These are phyloP conservation scores for Drosophila glabriapex DNA, from an alignment of 2,888 invertebrate species.

Conservation along the genomic window DNA sequence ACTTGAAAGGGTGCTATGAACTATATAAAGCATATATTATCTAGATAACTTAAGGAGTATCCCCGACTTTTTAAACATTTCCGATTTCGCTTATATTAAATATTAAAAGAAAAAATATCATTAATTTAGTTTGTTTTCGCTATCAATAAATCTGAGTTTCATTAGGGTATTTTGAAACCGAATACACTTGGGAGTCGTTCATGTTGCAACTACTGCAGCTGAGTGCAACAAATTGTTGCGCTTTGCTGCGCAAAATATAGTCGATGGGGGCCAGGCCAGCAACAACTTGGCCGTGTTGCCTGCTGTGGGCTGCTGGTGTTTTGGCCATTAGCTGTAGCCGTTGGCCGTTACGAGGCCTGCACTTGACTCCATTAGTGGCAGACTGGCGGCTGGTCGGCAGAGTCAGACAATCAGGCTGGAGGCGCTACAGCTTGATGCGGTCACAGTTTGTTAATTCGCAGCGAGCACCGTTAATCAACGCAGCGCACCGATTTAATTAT, in stretches of 20 bases:
- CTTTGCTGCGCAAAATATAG: constrained; percentile 60
- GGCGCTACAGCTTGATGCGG: constrained; percentile 62
- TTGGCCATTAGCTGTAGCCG: constrained; percentile 44
- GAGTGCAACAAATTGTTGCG: constrained; percentile 80
- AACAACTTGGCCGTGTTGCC: constrained; percentile 13
- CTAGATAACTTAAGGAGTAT: neutral
- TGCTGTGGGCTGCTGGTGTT: constrained; percentile 22
- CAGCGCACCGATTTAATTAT: constrained; percentile 64
- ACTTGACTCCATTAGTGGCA: constrained; percentile 70
- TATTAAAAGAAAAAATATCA: no score
- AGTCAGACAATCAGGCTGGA: constrained; percentile 29
- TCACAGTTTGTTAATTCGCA: constrained; percentile 76
- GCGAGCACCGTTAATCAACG: constrained; percentile 74
- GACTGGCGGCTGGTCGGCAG: constrained; percentile 8
- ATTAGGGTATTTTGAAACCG: neutral
- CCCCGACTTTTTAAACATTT: no score
- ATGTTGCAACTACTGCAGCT: constrained; percentile 22
- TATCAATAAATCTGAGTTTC: neutral
- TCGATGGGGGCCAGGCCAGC: neutral
- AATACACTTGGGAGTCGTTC: neutral
- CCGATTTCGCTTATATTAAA: no score
- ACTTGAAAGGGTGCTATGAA: neutral
- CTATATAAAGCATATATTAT: neutral
- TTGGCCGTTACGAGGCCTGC: constrained; percentile 65
- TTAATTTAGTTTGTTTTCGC: neutral